Percentiles rank a stretch among this genome's conserved stretches.
phyloP scores from a whole-genome alignment of 2,113 vertebrate genomes.

The Rafetus swinhoei region DNA sequence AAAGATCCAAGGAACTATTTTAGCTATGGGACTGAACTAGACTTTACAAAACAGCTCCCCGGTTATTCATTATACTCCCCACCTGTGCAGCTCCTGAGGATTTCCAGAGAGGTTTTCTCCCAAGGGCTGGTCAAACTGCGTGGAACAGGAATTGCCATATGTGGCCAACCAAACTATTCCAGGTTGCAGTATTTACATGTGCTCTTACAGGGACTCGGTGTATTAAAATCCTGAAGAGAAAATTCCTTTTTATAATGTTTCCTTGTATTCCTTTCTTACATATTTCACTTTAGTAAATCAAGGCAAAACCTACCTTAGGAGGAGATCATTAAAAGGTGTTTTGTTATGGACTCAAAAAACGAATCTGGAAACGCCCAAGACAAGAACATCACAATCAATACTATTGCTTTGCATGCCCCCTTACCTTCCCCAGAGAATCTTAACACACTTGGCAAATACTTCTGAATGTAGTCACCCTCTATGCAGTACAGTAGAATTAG shows the following conservation, averaged over 20 bases:
- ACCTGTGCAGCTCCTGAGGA: neutral
- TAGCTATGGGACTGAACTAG: neutral
- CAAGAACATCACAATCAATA: neutral
- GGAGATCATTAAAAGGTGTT: neutral
- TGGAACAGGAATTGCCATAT: neutral
- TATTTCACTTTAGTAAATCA: neutral
- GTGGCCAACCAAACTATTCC: neutral
- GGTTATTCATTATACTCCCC: neutral
- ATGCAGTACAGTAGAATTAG: neutral
- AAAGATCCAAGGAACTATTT: accelerated
- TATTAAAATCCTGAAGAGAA: neutral
- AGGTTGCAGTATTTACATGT: neutral
- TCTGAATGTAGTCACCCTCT: neutral
- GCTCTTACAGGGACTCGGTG: neutral
- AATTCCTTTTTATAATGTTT: neutral
- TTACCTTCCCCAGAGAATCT: accelerated
- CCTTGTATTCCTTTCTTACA: neutral
- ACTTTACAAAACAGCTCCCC: neutral
- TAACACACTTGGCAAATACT: neutral
- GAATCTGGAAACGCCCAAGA: neutral
- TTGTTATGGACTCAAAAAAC: neutral
- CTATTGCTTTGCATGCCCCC: neutral
- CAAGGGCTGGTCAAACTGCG: neutral
- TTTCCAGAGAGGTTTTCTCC: neutral
- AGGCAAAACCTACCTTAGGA: neutral